Evolutionary conservation across 2,113 vertebrate genomes (phyloP).

Genomic region (Laticauda colubrina): DNA sequence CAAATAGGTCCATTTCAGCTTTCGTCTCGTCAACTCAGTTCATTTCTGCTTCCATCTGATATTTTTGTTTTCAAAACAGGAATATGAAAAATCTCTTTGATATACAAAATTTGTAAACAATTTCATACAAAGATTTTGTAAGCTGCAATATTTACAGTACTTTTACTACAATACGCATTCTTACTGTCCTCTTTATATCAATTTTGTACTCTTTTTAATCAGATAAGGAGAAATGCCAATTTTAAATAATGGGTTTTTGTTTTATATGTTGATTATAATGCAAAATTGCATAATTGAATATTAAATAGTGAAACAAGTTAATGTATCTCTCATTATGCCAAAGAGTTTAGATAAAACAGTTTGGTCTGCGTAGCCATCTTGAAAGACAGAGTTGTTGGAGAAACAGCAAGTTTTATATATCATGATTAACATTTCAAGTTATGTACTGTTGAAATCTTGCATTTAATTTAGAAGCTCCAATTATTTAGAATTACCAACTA

Average conservation of each 20-base stretch:
- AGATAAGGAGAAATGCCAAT: neutral
- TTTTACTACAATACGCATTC: neutral
- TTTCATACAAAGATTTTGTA: neutral
- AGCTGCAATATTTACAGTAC: neutral
- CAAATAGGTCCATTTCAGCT: neutral
- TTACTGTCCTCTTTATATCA: neutral
- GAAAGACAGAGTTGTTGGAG: neutral
- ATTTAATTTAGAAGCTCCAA: neutral
- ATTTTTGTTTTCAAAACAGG: neutral
- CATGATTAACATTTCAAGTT: neutral
- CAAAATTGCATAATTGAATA: neutral
- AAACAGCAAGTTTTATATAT: neutral
- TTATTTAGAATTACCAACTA: neutral
- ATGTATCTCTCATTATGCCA: neutral
- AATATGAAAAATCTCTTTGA: neutral
- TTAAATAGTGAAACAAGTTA: neutral
- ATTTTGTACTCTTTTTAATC: neutral
- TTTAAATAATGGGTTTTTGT: neutral
- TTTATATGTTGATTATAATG: neutral
- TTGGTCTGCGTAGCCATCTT: neutral
- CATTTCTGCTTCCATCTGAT: neutral
- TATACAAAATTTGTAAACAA: neutral
- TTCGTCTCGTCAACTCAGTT: neutral
- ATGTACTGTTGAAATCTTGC: neutral
- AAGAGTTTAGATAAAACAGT: neutral